Percentiles rank a stretch among this genome's conserved stretches.
phyloP scores from a whole-genome alignment of 2,797 vertebrate species.

The Hippopotamyrus pictus region DNA sequence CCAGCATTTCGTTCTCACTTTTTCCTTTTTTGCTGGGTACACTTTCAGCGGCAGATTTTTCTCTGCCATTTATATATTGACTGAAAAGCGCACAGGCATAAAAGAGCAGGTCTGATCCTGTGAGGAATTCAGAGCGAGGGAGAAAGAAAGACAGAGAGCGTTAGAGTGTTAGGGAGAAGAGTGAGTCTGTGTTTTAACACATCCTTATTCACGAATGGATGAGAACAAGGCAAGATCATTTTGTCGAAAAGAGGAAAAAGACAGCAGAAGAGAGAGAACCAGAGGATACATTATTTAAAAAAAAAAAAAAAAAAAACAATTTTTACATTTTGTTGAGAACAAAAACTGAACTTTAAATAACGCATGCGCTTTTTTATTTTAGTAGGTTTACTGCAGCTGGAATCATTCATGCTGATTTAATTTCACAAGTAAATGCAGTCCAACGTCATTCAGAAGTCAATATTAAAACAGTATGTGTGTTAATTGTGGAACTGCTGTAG shows the following conservation, averaged over 20 bases:
- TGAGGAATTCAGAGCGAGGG: conserved; percentile 59
- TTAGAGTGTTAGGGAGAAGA: neutral
- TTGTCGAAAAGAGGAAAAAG: neutral
- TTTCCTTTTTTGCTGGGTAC: neutral
- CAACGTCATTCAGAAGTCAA: neutral
- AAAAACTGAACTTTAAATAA: neutral
- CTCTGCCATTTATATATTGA: conserved; percentile 30
- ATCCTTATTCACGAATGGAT: neutral
- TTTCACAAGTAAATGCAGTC: neutral
- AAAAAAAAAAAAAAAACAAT: neutral
- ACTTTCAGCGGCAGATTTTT: neutral
- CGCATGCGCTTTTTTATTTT: neutral
- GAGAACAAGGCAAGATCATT: neutral
- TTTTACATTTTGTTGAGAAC: conserved; percentile 9
- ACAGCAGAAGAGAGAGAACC: neutral
- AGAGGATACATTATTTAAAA: neutral
- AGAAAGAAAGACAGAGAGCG: neutral
- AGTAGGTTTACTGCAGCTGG: neutral
- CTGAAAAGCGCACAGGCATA: conserved; percentile 55
- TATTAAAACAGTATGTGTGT: neutral
- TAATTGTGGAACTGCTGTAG: conserved; percentile 28
- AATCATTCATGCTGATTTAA: neutral
- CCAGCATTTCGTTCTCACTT: neutral
- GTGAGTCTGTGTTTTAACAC: conserved; percentile 11
- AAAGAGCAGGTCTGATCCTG: conserved; percentile 73